phyloP scores from a whole-genome alignment of 2,113 vertebrate species.

The Onychorhynchus coronatus region DNA sequence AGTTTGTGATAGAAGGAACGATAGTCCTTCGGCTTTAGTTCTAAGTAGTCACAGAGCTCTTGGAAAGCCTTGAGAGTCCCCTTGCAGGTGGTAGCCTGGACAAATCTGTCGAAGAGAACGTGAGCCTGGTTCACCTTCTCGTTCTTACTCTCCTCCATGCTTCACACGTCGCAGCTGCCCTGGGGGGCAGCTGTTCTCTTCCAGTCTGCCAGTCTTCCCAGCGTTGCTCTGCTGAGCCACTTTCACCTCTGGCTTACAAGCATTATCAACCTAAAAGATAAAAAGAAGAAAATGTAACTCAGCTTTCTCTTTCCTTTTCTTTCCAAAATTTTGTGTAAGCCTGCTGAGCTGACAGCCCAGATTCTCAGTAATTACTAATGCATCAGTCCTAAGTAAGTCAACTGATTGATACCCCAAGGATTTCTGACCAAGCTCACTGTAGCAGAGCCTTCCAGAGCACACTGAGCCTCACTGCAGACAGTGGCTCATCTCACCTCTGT shows the following conservation, averaged over 20 bases:
- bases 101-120: conserved; percentile 91
- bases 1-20: conserved; percentile 96
- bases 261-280: conserved; percentile 63
- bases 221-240: neutral
- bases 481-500: neutral
- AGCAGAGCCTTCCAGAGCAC: neutral
- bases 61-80: conserved; percentile 96
- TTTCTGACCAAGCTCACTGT: neutral
- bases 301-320: neutral
- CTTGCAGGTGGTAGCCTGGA: conserved; percentile 94
- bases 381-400: neutral
- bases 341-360: neutral
- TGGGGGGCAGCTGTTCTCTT: conserved; percentile 40
- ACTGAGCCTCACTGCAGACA: neutral
- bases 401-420: fast-evolving
- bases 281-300: neutral
- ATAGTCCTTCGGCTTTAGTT: conserved; percentile 89
- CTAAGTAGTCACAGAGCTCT: conserved; percentile 91
- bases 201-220: conserved; percentile 52
- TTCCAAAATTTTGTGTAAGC: neutral
- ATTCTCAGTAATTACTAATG: neutral
- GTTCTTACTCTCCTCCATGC: conserved; percentile 76
- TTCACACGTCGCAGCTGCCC: conserved; percentile 32
- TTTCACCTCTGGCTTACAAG: conserved; percentile 42
- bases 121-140: conserved; percentile 84